Evolutionary conservation across 2,797 vertebrate species (phyloP).

Genomic region (Erpetoichthys calabaricus): DNA sequence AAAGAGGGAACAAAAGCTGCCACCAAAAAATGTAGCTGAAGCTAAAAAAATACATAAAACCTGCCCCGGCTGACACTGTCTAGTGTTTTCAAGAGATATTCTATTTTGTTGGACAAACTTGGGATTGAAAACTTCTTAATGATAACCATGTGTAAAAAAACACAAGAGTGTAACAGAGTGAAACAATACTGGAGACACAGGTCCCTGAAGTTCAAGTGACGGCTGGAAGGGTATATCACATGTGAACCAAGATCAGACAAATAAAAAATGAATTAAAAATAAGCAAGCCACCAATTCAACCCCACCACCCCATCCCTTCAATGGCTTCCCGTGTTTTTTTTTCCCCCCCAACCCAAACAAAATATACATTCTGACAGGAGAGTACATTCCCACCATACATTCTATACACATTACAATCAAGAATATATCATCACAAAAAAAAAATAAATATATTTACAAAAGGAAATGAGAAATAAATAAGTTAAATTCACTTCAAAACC

Average conservation of each 20-base stretch:
- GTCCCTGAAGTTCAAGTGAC: conserved; percentile 20
- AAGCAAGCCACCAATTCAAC: conserved; percentile 12
- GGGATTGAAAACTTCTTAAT: conserved; percentile 48
- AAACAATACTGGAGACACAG: conserved; percentile 21
- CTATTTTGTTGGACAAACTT: conserved; percentile 44
- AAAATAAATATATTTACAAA: conserved; percentile 98
- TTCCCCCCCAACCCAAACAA: conserved; percentile 60
- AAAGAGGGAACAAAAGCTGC: conserved; percentile 3
- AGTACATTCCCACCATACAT: conserved; percentile 92
- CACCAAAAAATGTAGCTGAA: conserved; percentile 16
- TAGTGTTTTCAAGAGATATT: conserved; percentile 43
- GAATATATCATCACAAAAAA: conserved; percentile 89
- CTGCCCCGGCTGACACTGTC: conserved; percentile 34
- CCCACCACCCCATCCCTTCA: too few species aligned
- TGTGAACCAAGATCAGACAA: conserved; percentile 27
- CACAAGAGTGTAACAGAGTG: conserved; percentile 45
- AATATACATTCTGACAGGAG: conserved; percentile 76
- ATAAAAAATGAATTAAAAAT: conserved; percentile 31
- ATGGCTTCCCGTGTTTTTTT: conserved; percentile 40
- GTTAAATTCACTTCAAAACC: conserved; percentile 79
- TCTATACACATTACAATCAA: conserved; percentile 95
- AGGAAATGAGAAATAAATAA: conserved; percentile 85
- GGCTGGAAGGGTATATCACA: conserved; percentile 12
- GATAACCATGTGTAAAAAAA: conserved; percentile 35
- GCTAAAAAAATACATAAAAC: conserved; percentile 33